Conservation (phyloP, 1,140 invertebrate genomes). For the Drosophila jambulina region DNA sequence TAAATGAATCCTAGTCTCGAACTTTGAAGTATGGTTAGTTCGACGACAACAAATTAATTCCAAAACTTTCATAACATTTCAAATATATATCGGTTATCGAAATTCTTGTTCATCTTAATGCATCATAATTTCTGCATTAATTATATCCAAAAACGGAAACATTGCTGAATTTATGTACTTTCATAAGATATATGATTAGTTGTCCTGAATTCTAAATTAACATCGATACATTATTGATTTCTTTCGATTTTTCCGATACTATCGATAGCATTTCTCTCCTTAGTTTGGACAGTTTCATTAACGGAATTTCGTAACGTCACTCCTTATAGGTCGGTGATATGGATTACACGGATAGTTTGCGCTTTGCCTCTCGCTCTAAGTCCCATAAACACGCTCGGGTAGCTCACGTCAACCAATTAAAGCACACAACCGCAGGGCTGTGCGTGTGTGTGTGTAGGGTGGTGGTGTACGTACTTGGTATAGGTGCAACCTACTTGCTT, state of each 20-base stretch:
- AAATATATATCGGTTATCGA: no score
- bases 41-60: no score
- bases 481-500: conserved; percentile 80
- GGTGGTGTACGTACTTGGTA: conserved; percentile 19
- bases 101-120: no score
- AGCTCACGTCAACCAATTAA: conserved; percentile 54
- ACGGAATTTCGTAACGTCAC: conserved; percentile 17
- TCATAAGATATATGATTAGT: no score
- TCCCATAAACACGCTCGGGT: conserved; percentile 77
- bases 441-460: conserved; percentile 22
- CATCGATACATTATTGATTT: neutral
- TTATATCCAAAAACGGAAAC: neutral
- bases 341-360: conserved; percentile 43
- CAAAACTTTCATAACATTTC: neutral
- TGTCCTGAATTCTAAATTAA: no score
- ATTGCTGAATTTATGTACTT: neutral
- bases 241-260: neutral
- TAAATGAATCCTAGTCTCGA: neutral
- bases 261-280: neutral
- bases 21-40: no score
- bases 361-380: conserved; percentile 33
- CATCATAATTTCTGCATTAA: no score
- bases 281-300: neutral
- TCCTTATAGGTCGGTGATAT: conserved; percentile 22
- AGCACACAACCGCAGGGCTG: conserved; percentile 23